Conservation (phyloP, 2,888 invertebrate species). For the Sarcophaga caerulescens region DNA sequence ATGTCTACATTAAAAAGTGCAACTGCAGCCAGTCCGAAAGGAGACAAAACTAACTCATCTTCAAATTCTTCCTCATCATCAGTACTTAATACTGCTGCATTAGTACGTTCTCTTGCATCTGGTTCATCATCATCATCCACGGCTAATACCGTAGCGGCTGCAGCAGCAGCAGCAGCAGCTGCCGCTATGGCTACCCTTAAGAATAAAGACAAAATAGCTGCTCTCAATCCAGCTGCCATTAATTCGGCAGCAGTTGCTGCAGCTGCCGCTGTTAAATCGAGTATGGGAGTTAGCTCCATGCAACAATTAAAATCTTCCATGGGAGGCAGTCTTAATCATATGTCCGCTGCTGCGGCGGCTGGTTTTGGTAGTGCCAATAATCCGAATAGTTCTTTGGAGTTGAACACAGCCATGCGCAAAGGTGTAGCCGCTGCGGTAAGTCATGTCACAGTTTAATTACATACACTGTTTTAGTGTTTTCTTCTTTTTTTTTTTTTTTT, state of each 20-base stretch:
- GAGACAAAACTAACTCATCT: constrained; percentile 71
- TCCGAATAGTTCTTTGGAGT: constrained; percentile 52
- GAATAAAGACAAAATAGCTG: constrained; percentile 57
- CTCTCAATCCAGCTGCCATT: constrained; percentile 55
- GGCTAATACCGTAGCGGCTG: constrained; percentile 77
- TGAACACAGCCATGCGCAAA: constrained; percentile 73
- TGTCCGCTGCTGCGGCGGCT: constrained; percentile 62
- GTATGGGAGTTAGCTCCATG: constrained; percentile 57
- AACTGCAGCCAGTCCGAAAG: constrained; percentile 76
- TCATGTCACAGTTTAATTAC: constrained; percentile 75
- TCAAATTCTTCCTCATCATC: constrained; percentile 33
- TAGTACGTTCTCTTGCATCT: constrained; percentile 59
- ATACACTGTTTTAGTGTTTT: background rate
- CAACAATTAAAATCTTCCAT: constrained; percentile 73
- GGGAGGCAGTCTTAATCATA: constrained; percentile 71
- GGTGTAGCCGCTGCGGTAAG: constrained; percentile 79
- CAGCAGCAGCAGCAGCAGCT: constrained; percentile 68
- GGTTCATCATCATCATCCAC: constrained; percentile 76
- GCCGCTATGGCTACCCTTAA: constrained; percentile 60
- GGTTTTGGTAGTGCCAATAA: constrained; percentile 42
- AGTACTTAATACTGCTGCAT: constrained; percentile 68
- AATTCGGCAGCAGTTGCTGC: constrained; percentile 69
- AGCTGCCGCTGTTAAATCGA: constrained; percentile 66
- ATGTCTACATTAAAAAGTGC: constrained; percentile 94
- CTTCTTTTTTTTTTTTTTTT: background rate